Conservation (phyloP, 2,113 vertebrate genomes). For the Mionectes macconnelli region DNA sequence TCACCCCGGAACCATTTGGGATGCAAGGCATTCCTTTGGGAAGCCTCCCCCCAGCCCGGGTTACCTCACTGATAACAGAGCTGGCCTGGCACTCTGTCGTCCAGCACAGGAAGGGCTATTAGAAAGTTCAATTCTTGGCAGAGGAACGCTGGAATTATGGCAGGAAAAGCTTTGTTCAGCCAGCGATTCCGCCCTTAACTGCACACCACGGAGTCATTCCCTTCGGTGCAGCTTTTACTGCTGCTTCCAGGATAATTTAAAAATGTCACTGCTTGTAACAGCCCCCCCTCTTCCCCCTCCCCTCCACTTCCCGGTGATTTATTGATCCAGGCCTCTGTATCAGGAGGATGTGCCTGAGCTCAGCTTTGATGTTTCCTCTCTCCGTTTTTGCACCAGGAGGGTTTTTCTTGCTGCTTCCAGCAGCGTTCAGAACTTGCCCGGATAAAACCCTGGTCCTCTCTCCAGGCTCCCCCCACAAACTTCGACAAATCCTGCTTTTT, state of each 20-base stretch:
- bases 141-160: not conserved
- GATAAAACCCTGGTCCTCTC: not conserved
- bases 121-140: not conserved
- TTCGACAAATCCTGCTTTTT: not conserved
- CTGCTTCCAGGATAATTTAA: not conserved
- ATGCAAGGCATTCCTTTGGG: not conserved
- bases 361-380: not conserved
- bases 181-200: not conserved
- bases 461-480: not conserved
- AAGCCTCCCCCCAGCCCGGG: not conserved
- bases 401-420: not conserved
- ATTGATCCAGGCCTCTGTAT: not conserved
- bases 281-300: rapidly evolving
- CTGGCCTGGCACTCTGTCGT: not conserved
- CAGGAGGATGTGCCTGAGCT: not conserved
- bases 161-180: not conserved
- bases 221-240: not conserved
- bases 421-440: not conserved
- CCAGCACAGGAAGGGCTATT: not conserved
- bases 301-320: not conserved
- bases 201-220: not conserved
- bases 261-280: not conserved
- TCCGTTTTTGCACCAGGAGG: not conserved
- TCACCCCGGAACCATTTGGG: not conserved
- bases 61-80: not conserved